Percentiles rank a stretch among this genome's conserved stretches.
phyloP scores from a whole-genome alignment of 2,113 vertebrate species.

The Petromus typicus region DNA sequence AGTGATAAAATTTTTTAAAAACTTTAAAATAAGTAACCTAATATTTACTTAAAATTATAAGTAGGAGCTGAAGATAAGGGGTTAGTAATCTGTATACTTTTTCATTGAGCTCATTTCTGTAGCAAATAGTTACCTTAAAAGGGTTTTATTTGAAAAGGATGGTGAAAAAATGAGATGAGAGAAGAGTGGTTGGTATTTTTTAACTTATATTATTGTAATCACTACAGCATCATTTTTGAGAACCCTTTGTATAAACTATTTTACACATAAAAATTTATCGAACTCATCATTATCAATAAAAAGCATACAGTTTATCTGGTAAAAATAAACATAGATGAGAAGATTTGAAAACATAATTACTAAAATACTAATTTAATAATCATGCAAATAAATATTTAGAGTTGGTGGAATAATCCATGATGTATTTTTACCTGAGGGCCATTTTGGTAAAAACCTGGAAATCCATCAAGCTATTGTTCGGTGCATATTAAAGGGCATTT shows the following conservation, averaged over 20 bases:
- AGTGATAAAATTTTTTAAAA: neutral
- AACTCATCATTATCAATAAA: neutral
- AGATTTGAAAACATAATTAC: neutral
- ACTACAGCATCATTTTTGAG: neutral
- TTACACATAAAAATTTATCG: neutral
- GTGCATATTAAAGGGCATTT: neutral
- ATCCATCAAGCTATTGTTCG: neutral
- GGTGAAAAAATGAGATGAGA: neutral
- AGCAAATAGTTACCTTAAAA: conserved; percentile 4
- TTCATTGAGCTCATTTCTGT: neutral
- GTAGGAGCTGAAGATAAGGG: neutral
- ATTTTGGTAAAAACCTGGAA: neutral
- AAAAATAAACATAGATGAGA: neutral
- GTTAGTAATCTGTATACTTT: neutral
- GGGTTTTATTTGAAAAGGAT: neutral
- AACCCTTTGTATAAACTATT: neutral
- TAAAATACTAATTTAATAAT: neutral
- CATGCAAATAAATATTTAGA: neutral
- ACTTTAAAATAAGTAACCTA: neutral
- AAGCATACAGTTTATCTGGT: neutral
- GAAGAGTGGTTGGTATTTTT: neutral
- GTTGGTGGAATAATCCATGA: neutral
- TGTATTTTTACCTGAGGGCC: neutral
- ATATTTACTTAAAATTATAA: conserved; percentile 13
- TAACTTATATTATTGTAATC: neutral